Percentiles rank a stretch among this genome's conserved stretches.
Evolutionary conservation across 2,797 vertebrate genomes (phyloP).

Genomic region (Mastacembelus armatus): DNA sequence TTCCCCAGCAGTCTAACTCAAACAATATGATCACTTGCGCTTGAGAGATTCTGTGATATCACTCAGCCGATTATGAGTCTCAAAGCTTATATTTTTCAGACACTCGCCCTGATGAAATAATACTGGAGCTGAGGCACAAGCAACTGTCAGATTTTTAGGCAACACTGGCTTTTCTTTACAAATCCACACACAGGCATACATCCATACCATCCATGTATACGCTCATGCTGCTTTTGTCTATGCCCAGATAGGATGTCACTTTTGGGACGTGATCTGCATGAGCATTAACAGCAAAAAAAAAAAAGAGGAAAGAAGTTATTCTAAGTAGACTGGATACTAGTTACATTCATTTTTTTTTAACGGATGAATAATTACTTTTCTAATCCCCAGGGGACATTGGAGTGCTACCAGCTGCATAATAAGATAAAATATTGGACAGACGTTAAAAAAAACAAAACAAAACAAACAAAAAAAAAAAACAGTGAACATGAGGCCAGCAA

Average conservation of each 20-base stretch:
- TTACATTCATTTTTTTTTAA: too few species aligned
- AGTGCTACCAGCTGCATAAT: conserved; percentile 38
- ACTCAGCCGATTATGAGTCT: conserved; percentile 14
- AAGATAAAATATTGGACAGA: conserved; percentile 16
- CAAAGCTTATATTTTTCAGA: conserved; percentile 23
- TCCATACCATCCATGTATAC: not conserved
- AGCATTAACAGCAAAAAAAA: not conserved
- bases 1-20: conserved; percentile 48
- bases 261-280: conserved; percentile 1
- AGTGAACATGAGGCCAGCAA: conserved; percentile 5
- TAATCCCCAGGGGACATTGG: conserved; percentile 29
- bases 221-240: not conserved
- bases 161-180: not conserved
- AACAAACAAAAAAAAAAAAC: not conserved
- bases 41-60: conserved; percentile 24
- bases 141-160: not conserved
- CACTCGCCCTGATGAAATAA: not conserved
- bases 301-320: too few species aligned
- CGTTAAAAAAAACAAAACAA: conserved; percentile 25
- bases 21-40: conserved; percentile 33
- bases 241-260: not conserved
- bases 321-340: conserved; percentile 13
- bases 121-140: not conserved
- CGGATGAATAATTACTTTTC: conserved; percentile 47
- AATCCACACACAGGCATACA: not conserved